These are phyloP conservation scores for Sardina pilchardus DNA, from an alignment of 2,113 vertebrate species.

Conservation along the genomic window DNA sequence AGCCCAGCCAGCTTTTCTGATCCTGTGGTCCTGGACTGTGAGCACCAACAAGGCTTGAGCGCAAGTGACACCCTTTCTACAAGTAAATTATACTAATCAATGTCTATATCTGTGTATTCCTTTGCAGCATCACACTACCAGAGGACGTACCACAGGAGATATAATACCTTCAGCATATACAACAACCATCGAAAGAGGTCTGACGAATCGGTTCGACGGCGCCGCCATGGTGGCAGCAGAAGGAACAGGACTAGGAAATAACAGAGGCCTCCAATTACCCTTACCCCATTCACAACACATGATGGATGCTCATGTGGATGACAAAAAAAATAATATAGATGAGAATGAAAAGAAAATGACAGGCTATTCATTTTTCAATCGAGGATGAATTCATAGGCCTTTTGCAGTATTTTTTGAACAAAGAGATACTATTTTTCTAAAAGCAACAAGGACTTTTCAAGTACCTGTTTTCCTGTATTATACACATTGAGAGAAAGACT, in stretches of 20 bases:
- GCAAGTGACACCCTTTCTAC: too few species aligned
- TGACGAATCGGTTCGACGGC: slow-evolving; percentile 74
- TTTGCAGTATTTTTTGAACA: not conserved
- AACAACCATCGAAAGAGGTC: slow-evolving; percentile 78
- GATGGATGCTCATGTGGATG: slow-evolving; percentile 6
- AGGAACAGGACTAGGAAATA: slow-evolving; percentile 80
- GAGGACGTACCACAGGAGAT: slow-evolving; percentile 83
- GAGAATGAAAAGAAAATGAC: slow-evolving; percentile 47
- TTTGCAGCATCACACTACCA: slow-evolving; percentile 89
- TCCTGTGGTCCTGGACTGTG: too few species aligned
- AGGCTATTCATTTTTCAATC: slow-evolving; percentile 48
- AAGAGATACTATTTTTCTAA: slow-evolving; percentile 18
- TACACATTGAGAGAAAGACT: not conserved
- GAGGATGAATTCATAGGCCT: slow-evolving; percentile 33
- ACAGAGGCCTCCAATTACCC: slow-evolving; percentile 62
- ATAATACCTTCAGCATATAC: slow-evolving; percentile 80
- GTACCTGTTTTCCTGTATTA: not conserved
- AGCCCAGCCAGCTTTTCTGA: too few species aligned
- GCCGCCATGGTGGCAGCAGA: slow-evolving; percentile 79
- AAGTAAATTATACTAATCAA: not conserved
- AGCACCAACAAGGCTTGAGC: too few species aligned
- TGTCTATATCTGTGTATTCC: slow-evolving; percentile 24
- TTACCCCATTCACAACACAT: slow-evolving; percentile 52
- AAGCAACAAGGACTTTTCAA: slow-evolving; percentile 17
- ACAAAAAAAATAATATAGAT: not conserved